Evolutionary conservation across 2,797 vertebrate species (phyloP).

Genomic region (Smutsia gigantea): DNA sequence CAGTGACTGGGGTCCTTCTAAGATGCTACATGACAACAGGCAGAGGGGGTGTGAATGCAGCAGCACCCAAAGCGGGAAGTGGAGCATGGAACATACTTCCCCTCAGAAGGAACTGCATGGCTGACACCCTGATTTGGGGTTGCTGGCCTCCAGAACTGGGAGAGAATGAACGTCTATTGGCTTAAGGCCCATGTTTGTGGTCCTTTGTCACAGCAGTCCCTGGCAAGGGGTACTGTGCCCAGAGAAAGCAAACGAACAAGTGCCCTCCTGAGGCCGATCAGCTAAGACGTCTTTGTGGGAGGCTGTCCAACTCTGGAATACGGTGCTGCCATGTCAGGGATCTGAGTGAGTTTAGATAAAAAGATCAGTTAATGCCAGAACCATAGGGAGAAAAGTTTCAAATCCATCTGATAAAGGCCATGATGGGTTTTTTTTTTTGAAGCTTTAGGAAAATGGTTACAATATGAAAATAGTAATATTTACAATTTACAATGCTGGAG

Average conservation of each 20-base stretch:
- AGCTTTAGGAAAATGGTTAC: neutral
- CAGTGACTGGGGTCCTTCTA: neutral
- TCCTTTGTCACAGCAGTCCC: neutral
- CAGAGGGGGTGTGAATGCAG: accelerated
- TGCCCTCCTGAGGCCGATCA: too few species aligned
- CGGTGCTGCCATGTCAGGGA: neutral
- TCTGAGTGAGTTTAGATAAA: neutral
- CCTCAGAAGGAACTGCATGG: neutral
- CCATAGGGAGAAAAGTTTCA: too few species aligned
- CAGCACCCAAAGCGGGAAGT: neutral
- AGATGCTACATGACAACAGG: neutral
- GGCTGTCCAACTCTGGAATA: neutral
- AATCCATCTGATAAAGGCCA: neutral
- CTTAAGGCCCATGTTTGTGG: neutral
- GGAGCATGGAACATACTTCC: neutral
- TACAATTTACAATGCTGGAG: too few species aligned
- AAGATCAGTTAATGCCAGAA: neutral
- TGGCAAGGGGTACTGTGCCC: too few species aligned
- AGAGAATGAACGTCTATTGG: neutral
- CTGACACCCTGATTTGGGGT: neutral
- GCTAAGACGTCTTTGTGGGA: neutral
- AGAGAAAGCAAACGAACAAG: neutral
- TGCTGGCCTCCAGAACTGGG: neutral
- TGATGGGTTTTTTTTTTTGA: neutral
- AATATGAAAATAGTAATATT: neutral